Evolutionary conservation across 2,113 vertebrate species (phyloP), one percentile per base, ranked within the genome.

Genomic region (Microcebus lehilahytsara): DNA sequence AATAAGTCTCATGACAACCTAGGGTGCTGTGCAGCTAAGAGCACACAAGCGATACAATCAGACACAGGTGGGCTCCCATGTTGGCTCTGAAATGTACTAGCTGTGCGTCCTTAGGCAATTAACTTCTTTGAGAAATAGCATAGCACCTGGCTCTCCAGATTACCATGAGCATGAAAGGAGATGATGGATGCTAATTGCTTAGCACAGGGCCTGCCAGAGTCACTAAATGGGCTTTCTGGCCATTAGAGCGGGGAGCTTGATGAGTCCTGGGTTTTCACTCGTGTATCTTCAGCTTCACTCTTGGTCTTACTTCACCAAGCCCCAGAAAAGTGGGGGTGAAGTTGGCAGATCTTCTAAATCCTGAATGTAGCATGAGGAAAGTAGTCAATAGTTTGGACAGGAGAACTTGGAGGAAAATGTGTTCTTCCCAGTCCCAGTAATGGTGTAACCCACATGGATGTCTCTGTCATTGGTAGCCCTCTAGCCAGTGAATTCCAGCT

Each of bases 121-220:
- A 93, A 81, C 58, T 46, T 93, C 58, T 93, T 51, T 89, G 96
- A 85, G 51, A 92, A 71, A 62, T 81, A 60, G 46, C 25, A 86
- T 19, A 60, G 58, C 78, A 53, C n/a, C 53, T 84, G 75, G 23
- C 27, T 89, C 96, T 46, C 51, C 64, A 78, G 85, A 93, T 86
- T 86, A 42, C 40, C 3, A 13, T 10, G 34, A 62, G 0, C 22
- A 32, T 83, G n/a, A 89, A 85, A 67, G n/a, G 64, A 90, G 86
- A 81, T 81, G 74, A 90, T 66, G 49, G 34, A 86, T 53, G 20
- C 6, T 69, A 74, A 90, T 25, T 90, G 74, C 6, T 93, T 93
- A 85, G 64, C 85, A 30, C 22, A 27, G 37, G 40, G 34, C 5
- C 25, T 40, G 7, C 72, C 16, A 67, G 77, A 83, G 37, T 27